Evolutionary conservation across 2,797 vertebrate species (phyloP).

Genomic region (Phrynocephalus vlangalii): DNA sequence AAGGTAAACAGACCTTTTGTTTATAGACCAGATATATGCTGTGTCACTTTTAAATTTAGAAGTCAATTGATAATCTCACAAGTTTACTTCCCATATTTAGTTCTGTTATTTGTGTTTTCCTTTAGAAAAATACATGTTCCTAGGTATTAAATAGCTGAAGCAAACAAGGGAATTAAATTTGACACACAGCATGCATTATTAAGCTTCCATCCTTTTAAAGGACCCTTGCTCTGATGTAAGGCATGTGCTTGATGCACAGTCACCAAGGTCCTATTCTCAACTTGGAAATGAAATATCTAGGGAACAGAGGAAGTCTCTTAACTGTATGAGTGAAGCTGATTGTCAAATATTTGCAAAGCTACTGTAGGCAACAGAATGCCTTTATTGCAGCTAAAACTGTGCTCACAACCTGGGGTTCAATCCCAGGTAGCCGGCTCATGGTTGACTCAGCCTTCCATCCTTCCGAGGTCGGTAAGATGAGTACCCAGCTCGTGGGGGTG

Average conservation of each 20-base stretch:
- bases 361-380: too few relatives aligned
- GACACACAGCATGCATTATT: background rate
- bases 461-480: too few relatives aligned
- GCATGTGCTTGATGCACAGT: background rate
- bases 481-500: too few relatives aligned
- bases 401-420: too few relatives aligned
- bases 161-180: background rate
- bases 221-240: background rate
- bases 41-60: background rate
- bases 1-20: background rate
- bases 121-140: background rate
- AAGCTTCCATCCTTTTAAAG: background rate
- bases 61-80: background rate
- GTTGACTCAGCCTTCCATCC: too few relatives aligned
- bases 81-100: conserved; percentile 17
- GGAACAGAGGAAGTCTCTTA: background rate
- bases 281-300: background rate
- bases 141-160: background rate
- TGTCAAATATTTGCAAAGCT: background rate
- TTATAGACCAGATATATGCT: background rate
- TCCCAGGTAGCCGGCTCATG: too few relatives aligned
- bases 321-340: background rate
- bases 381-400: too few relatives aligned
- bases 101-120: background rate
- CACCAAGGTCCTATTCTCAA: background rate